Conservation (phyloP, 2,113 vertebrate genomes). For the Apus apus region DNA sequence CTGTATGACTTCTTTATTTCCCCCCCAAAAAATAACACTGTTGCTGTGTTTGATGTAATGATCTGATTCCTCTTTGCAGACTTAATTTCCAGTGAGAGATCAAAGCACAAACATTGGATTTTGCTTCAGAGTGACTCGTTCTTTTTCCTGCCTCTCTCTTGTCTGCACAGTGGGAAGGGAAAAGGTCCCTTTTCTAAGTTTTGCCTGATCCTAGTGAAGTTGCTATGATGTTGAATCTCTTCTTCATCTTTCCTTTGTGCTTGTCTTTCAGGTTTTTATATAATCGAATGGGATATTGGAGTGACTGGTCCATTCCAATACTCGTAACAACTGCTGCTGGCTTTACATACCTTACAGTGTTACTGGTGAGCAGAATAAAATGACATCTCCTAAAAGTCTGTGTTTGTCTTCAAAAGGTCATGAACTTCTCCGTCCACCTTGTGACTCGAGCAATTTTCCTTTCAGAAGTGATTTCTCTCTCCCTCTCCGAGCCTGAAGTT, state of each 20-base stretch:
- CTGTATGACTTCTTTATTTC: neutral
- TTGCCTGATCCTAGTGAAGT: neutral
- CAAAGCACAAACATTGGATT: neutral
- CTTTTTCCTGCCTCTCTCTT: neutral
- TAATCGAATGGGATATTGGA: slow-evolving; percentile 91
- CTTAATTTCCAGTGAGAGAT: neutral
- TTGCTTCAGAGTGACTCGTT: neutral
- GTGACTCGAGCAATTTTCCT: neutral
- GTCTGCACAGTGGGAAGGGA: neutral
- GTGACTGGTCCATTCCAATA: slow-evolving; percentile 91
- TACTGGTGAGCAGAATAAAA: slow-evolving; percentile 79
- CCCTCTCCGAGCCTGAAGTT: neutral
- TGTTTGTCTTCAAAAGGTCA: neutral
- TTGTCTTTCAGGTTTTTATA: slow-evolving; percentile 88
- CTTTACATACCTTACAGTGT: slow-evolving; percentile 87
- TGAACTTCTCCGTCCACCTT: neutral
- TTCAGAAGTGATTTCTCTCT: neutral
- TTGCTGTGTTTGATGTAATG: neutral
- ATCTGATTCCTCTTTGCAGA: neutral
- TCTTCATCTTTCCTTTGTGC: neutral
- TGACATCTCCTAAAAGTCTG: neutral
- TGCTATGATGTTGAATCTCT: neutral
- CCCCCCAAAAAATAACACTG: rapidly evolving
- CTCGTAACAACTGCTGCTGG: slow-evolving; percentile 86
- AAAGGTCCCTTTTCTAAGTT: neutral